Base-by-base conservation (phyloP, 2,888 invertebrate genomes). In the Drepanosiphum platanoidis region DNA sequence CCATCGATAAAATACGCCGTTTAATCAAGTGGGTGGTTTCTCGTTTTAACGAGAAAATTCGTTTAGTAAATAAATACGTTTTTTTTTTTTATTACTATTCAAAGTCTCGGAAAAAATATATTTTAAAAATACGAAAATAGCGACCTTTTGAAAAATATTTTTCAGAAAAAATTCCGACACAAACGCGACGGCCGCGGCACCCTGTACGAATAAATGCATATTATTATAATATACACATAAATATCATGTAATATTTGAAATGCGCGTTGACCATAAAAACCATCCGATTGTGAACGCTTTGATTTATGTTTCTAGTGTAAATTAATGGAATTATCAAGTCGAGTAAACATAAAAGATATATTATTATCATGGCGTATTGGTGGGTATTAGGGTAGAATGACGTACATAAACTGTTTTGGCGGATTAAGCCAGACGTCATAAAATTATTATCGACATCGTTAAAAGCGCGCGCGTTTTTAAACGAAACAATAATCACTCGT, bases 301-400 rank as follows among this genome's bases (percentile, higher is more conserved):
- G 42, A 66, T 66, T 79, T 66, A 79, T 79, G 32, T 66, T 22
- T 2, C n/a, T 32, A 46, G 39, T 66, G 64, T 22, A n/a, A 30
- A 66, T 78, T 42, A 64, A 78, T 66, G 30, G 7, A 42, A 64
- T 64, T 11, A 42, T 22, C 52, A 32, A 34, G 58, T 75, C n/a
- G 13, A 3, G 30, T 61, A 22, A 66, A 42, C 64, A 39, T 64
- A 42, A n/a, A n/a, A n/a, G 27, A 64, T 64, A 32, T 13, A 66
- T 61, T 30, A 39, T 30, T 15, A 27, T 42, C 9, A 42, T 5
- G 13, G 9, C 11, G 13, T 42, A 42, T 42, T 36, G 34, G 15
- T 36, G 8, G 27, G 15, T 3, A 75, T 7, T 75, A 61, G 5
- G n/a, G 13, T 30, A 64, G 3, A 36, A 58, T 30, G 36, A n/a